Evolutionary conservation across 2,113 vertebrate genomes (phyloP), one percentile per base, ranked within the genome.

Genomic region (Xiphorhynchus elegans): DNA sequence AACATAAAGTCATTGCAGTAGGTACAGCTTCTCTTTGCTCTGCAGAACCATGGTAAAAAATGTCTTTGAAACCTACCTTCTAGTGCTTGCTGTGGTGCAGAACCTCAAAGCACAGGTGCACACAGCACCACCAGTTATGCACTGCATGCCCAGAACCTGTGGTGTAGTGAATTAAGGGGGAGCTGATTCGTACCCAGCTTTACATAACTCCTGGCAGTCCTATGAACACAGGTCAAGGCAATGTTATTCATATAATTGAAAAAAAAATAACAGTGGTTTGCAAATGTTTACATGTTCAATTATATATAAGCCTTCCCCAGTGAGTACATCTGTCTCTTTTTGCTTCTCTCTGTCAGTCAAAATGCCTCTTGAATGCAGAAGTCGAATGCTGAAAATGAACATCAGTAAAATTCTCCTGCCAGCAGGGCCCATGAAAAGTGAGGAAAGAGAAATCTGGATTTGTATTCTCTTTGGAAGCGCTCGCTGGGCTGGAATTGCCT

Each of bases 231-330:
- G 92, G 64, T 59, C 59, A 86, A 84, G 52, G 60, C n/a, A 58
- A 53, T 29, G 47, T 67, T 95, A 74, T 63, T 91, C 67, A n/a
- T 40, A 56, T 24, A 68, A 87, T 13, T 40, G 18, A 84, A 87
- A 70, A 40, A 90, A 90, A 90, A 86, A 80, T 62, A 91, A 88
- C 76, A 92, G 56, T 42, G 46, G 47, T 75, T 94, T 95, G 76
- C 72, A 95, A 93, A 95, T 88, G 90, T 95, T 95, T 88, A 90
- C 76, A 35, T 40, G 68, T 75, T 90, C 88, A 84, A 78, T 84
- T 93, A 80, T 60, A 93, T 74, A 40, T 93, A 93, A 90, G 83
- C 47, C 73, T 81, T 92, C 94, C 80, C 90, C 52, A 68, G 42
- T 62, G 90, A 88, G 79, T 89, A 83, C 66, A 80, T 70, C 75